These are phyloP conservation scores for Perizoma affinitatum DNA, from an alignment of 2,888 invertebrate species.

Conservation along the genomic window DNA sequence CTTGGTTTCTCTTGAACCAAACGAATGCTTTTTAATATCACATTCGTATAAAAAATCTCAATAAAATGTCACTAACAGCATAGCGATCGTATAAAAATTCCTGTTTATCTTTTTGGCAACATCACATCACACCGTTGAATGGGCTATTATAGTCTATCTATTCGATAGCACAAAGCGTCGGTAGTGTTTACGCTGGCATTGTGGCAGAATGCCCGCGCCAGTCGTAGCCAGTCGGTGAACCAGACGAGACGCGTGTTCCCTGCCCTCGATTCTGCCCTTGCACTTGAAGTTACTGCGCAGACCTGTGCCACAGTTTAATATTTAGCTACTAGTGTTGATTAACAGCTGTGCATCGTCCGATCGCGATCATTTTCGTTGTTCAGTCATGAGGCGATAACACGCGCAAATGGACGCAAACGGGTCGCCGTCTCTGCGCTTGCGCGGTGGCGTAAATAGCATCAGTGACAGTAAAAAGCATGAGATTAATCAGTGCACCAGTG, in stretches of 20 bases:
- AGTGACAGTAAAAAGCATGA: constrained; percentile 79
- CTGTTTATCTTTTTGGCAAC: constrained; percentile 24
- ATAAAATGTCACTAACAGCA: constrained; percentile 17
- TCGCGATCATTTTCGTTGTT: constrained; percentile 29
- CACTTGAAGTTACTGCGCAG: constrained; percentile 52
- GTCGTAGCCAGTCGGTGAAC: constrained; percentile 28
- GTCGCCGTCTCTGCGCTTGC: constrained; percentile 77
- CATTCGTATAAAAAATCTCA: constrained; percentile 5
- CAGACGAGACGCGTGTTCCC: constrained; percentile 16
- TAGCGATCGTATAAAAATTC: constrained; percentile 18
- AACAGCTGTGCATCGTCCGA: constrained; percentile 45
- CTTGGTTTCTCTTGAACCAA: constrained; percentile 2
- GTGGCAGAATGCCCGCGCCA: constrained; percentile 49
- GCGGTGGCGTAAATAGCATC: constrained; percentile 67
- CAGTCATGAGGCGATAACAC: constrained; percentile 75
- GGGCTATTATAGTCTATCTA: constrained; percentile 13
- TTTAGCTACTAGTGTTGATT: constrained; percentile 18
- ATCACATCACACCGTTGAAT: constrained; percentile 22
- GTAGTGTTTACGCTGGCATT: constrained; percentile 46
- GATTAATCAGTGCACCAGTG: constrained; percentile 86
- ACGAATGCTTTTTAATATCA: constrained; percentile 11
- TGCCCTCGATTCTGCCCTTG: constrained; percentile 45
- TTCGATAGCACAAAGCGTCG: constrained; percentile 36
- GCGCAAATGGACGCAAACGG: constrained; percentile 74
- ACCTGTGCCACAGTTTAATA: constrained; percentile 36